Evolutionary conservation across 2,797 vertebrate genomes (phyloP).

Genomic region (Amphiprion clarkii): DNA sequence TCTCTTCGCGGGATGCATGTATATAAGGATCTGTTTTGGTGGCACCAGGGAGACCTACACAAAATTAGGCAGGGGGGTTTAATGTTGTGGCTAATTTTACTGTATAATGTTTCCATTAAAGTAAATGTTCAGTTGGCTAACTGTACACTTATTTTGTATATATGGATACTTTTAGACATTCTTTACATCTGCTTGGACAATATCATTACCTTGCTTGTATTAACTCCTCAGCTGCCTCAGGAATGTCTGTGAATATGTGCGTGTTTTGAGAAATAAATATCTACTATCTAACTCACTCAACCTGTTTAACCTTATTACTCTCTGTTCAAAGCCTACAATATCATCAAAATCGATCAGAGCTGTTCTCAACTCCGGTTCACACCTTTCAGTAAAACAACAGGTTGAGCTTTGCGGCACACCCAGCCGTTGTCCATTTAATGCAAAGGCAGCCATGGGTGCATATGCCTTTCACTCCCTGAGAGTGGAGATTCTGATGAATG

Average conservation of each 20-base stretch:
- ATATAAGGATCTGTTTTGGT: no score
- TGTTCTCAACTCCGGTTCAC: constrained; percentile 27
- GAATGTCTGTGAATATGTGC: not conserved
- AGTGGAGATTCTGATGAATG: constrained; percentile 12
- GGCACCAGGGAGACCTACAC: no score
- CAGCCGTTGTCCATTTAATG: constrained; percentile 35
- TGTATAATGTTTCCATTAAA: not conserved
- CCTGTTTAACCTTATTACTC: constrained; percentile 38
- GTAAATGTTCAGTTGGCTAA: not conserved
- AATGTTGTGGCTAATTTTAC: no score
- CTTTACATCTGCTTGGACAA: not conserved
- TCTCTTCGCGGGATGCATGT: no score
- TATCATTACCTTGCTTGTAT: not conserved
- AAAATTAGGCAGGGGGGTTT: no score
- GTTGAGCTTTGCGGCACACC: constrained; percentile 8
- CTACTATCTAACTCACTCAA: constrained; percentile 11
- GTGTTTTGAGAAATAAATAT: constrained; percentile 40
- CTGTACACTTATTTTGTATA: not conserved
- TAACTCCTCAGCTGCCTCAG: not conserved
- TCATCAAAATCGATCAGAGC: constrained; percentile 33
- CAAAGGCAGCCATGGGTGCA: constrained; percentile 27
- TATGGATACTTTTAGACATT: no score
- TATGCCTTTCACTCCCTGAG: constrained; percentile 3
- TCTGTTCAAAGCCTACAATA: constrained; percentile 42
- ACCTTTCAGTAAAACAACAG: constrained; percentile 21